These are phyloP conservation scores for Halcyon badia DNA, from an alignment of 2,797 vertebrate genomes.

Conservation along the genomic window DNA sequence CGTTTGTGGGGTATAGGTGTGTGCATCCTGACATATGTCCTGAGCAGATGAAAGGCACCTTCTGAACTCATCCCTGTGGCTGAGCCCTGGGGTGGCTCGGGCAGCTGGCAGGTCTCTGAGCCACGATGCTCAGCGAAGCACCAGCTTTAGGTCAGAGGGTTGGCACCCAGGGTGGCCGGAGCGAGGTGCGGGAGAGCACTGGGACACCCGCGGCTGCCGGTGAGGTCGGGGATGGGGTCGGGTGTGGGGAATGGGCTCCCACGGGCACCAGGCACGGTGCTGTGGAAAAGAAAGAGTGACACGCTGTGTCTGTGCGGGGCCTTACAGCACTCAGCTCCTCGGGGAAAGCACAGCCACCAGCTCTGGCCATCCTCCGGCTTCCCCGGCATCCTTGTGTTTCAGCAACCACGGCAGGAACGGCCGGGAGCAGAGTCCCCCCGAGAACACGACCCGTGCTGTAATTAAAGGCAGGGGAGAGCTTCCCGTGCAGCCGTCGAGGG, in stretches of 20 bases:
- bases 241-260: background rate
- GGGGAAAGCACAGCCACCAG: rapidly evolving
- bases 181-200: rapidly evolving
- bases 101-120: background rate
- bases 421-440: background rate
- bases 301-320: background rate
- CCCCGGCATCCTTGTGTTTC: background rate
- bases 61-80: background rate
- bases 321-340: background rate
- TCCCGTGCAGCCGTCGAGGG: rapidly evolving
- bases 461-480: background rate
- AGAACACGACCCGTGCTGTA: rapidly evolving
- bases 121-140: background rate
- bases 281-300: constrained; percentile 48
- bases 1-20: rapidly evolving
- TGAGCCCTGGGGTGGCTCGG: background rate
- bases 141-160: background rate
- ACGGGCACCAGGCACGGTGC: background rate
- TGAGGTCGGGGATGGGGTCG: rapidly evolving
- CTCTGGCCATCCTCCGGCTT: rapidly evolving
- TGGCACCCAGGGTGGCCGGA: background rate
- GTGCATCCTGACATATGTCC: rapidly evolving
- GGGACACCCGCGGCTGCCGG: rapidly evolving
- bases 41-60: background rate
- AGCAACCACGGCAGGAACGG: rapidly evolving